Conservation (phyloP, 2,888 invertebrate genomes). For the Agonopterix alstromeriana region DNA sequence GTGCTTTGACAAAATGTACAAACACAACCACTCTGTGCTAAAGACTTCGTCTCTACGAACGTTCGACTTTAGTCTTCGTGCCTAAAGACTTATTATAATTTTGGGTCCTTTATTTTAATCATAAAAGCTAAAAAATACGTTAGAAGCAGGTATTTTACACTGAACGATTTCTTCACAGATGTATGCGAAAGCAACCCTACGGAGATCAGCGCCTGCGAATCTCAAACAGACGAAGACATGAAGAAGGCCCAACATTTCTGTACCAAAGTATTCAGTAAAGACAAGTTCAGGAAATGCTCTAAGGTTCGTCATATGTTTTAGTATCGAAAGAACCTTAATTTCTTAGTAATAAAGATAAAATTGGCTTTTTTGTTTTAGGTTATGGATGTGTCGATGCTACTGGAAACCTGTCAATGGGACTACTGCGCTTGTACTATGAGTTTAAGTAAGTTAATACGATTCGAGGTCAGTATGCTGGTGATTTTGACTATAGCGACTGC, state of each 20-base stretch:
- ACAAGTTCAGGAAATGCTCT: constrained; percentile 81
- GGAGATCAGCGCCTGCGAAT: constrained; percentile 66
- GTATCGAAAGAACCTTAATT: background rate
- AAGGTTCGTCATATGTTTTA: constrained; percentile 34
- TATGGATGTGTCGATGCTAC: constrained; percentile 80
- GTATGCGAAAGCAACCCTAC: constrained; percentile 72
- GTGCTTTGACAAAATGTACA: too few species aligned
- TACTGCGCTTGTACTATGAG: constrained; percentile 82
- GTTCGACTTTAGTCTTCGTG: too few species aligned
- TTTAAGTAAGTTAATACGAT: constrained; percentile 37
- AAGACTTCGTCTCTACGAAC: too few species aligned
- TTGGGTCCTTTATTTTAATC: too few species aligned
- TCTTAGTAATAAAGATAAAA: background rate
- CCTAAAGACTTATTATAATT: too few species aligned
- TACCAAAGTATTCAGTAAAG: constrained; percentile 77
- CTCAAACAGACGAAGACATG: constrained; percentile 40
- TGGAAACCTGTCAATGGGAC: constrained; percentile 87
- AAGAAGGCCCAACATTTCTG: constrained; percentile 78
- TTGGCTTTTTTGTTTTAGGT: constrained; percentile 44
- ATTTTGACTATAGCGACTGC: too few species aligned
- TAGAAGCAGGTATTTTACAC: too few species aligned
- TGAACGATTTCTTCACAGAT: constrained; percentile 40
- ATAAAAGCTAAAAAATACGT: too few species aligned
- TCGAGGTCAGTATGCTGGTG: too few species aligned
- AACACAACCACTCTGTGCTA: too few species aligned